Conservation (phyloP, 2,113 vertebrate genomes). For the Hippocampus comes region DNA sequence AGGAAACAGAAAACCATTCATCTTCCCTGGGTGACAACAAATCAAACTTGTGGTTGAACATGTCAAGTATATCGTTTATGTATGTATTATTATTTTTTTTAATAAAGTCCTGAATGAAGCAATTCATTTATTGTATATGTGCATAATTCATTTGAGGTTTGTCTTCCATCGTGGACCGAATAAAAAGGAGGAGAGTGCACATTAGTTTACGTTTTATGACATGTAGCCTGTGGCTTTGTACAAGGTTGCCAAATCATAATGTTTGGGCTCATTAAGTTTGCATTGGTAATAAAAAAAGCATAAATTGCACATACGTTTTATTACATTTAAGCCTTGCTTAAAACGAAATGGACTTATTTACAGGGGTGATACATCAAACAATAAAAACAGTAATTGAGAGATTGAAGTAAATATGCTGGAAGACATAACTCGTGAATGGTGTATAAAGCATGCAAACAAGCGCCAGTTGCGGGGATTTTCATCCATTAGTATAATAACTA, state of each 20-base stretch:
- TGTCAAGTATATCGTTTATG: background rate
- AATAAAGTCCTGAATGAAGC: background rate
- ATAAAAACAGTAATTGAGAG: background rate
- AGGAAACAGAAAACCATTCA: background rate
- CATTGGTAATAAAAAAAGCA: background rate
- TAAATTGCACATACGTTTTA: background rate
- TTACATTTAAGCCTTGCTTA: background rate
- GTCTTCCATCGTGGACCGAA: background rate
- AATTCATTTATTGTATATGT: background rate
- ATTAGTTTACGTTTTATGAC: background rate
- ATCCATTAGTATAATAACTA: background rate
- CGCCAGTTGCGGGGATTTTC: background rate
- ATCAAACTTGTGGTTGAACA: background rate
- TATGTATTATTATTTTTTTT: background rate
- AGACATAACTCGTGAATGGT: background rate
- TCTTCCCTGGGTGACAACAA: background rate
- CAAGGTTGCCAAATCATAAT: constrained; percentile 3
- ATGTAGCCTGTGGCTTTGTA: background rate
- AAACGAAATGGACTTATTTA: background rate
- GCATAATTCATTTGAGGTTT: constrained; percentile 1
- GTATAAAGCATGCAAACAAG: background rate
- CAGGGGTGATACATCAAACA: background rate
- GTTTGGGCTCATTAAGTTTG: background rate
- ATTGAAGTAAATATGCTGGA: background rate
- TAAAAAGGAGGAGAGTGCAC: background rate